A percentile compares a stretch with the other conserved stretches of the same genome.
Evolutionary conservation across 2,797 vertebrate genomes (phyloP).

Genomic region (Sardinella longiceps): DNA sequence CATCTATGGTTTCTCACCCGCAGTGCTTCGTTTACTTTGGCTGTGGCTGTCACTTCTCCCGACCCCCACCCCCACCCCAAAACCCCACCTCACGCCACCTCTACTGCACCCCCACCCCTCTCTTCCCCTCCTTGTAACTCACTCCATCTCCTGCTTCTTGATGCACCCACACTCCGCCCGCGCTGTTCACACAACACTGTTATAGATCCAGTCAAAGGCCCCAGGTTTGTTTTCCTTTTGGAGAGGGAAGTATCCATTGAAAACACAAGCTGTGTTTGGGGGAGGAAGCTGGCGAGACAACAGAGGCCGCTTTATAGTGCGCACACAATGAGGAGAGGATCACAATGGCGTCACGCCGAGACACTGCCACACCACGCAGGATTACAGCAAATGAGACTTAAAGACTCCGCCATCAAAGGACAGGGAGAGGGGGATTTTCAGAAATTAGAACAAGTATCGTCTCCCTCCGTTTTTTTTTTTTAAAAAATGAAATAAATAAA

Average conservation of each 20-base stretch:
- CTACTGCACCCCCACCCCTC: conserved; percentile 45
- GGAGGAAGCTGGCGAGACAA: conserved; percentile 82
- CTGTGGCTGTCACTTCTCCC: conserved; percentile 55
- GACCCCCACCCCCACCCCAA: conserved; percentile 31
- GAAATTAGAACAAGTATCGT: conserved; percentile 16
- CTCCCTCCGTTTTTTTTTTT: background rate
- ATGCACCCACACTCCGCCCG: conserved; percentile 46
- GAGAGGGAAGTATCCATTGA: conserved; percentile 63
- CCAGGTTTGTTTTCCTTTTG: conserved; percentile 68
- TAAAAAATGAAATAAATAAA: background rate
- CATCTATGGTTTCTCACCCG: conserved; percentile 62
- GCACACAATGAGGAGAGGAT: conserved; percentile 73
- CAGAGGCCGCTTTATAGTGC: conserved; percentile 77
- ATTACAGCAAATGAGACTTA: conserved; percentile 72
- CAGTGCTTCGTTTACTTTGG: conserved; percentile 63
- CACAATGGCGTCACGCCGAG: conserved; percentile 79
- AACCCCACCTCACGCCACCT: conserved; percentile 39
- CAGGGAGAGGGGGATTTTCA: conserved; percentile 54
- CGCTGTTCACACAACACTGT: conserved; percentile 51
- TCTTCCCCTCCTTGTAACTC: conserved; percentile 25
- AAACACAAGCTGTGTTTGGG: conserved; percentile 73
- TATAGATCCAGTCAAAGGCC: conserved; percentile 58
- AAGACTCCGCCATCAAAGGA: conserved; percentile 67
- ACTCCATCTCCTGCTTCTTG: conserved; percentile 26
- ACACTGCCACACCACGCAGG: conserved; percentile 71